phyloP scores from a whole-genome alignment of 2,888 invertebrate genomes.

The Trichogramma dendrolimi region DNA sequence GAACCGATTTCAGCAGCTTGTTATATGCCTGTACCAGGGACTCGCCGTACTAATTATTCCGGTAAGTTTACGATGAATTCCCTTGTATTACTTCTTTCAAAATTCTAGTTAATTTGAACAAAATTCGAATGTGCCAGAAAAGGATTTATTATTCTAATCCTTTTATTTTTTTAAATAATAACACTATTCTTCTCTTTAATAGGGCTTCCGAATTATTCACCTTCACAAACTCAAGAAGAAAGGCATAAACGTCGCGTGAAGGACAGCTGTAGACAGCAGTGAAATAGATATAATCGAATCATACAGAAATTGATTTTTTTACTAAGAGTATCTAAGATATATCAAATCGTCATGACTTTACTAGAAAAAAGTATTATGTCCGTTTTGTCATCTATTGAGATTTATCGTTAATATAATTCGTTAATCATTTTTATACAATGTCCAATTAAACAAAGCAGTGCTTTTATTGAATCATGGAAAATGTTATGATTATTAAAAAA shows the following conservation, averaged over 20 bases:
- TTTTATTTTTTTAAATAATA: not conserved
- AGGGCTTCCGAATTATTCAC: slow-evolving; percentile 19
- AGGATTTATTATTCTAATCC: not conserved
- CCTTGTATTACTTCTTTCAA: no score
- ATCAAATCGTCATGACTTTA: slow-evolving; percentile 13
- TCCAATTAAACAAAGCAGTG: no score
- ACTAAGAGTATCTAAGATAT: slow-evolving; percentile 25
- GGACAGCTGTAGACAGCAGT: slow-evolving; percentile 65
- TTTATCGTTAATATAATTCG: no score
- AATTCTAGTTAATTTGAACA: no score
- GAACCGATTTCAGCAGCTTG: slow-evolving; percentile 56
- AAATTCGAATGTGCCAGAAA: not conserved
- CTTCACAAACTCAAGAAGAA: slow-evolving; percentile 60
- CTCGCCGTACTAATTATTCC: slow-evolving; percentile 55
- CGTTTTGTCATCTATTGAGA: not conserved
- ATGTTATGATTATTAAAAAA: no score
- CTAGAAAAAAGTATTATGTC: slow-evolving; percentile 23
- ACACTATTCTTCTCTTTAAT: not conserved
- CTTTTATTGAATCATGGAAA: no score
- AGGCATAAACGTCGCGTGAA: slow-evolving; percentile 59
- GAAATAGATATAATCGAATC: slow-evolving; percentile 27
- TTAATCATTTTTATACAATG: no score
- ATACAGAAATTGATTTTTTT: not conserved
- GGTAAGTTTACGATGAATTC: slow-evolving; percentile 1
- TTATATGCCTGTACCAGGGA: slow-evolving; percentile 76